phyloP scores from a whole-genome alignment of 2,888 invertebrate species.

The Neoascia interrupta region DNA sequence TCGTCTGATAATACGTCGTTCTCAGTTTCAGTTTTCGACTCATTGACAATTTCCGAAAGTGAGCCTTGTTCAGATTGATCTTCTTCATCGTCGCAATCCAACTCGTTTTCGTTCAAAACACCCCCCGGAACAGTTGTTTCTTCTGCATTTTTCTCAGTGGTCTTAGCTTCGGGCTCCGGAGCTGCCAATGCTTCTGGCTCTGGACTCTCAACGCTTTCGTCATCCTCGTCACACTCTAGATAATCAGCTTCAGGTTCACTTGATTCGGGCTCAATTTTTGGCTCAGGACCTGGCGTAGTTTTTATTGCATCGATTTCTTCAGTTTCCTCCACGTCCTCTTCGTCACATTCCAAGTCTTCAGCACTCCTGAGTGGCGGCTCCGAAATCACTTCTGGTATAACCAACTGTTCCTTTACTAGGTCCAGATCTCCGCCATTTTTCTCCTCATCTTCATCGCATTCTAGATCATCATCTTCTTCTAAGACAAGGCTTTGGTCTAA shows the following conservation, averaged over 20 bases:
- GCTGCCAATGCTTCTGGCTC: neutral
- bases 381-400: too few species aligned
- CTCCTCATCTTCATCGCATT: conserved; percentile 13
- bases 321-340: neutral
- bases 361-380: neutral
- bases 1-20: too few species aligned
- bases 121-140: neutral
- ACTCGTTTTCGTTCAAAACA: neutral
- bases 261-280: neutral
- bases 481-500: neutral
- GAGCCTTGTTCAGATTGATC: neutral
- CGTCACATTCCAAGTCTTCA: neutral
- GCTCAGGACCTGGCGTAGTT: neutral
- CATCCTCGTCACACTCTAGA: conserved; percentile 23
- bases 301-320: neutral
- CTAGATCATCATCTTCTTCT: neutral
- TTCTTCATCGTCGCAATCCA: neutral
- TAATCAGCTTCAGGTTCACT: neutral
- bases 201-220: neutral
- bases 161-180: neutral
- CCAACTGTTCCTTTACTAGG: neutral
- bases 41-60: neutral
- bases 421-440: neutral
- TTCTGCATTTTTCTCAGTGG: too few species aligned
- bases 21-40: neutral